Evolutionary conservation across 2,888 invertebrate species (phyloP).

Genomic region (Rhingia campestris): DNA sequence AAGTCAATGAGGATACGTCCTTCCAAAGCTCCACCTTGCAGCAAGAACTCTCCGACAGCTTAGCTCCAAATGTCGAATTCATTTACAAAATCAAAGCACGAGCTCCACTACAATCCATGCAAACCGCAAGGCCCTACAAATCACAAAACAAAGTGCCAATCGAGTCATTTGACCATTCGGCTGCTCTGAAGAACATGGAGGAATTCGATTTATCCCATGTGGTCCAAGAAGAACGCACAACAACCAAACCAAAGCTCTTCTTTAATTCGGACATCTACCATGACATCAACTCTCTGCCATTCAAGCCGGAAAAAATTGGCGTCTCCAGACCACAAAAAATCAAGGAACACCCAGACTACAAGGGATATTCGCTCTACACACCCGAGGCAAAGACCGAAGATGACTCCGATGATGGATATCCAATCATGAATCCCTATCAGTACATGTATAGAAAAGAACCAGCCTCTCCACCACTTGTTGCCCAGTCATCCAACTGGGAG

Average conservation of each 20-base stretch:
- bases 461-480: slow-evolving; percentile 67
- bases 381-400: slow-evolving; percentile 78
- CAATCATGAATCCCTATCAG: slow-evolving; percentile 80
- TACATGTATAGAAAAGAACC: slow-evolving; percentile 80
- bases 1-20: slow-evolving; percentile 17
- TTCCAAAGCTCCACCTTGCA: slow-evolving; percentile 47
- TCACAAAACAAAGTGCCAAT: slow-evolving; percentile 76
- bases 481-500: slow-evolving; percentile 75
- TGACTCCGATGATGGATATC: slow-evolving; percentile 79
- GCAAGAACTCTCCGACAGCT: slow-evolving; percentile 76
- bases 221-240: slow-evolving; percentile 75
- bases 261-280: slow-evolving; percentile 82
- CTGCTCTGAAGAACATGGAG: slow-evolving; percentile 80
- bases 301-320: slow-evolving; percentile 78
- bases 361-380: slow-evolving; percentile 79
- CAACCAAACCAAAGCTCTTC: slow-evolving; percentile 79
- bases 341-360: slow-evolving; percentile 78
- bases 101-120: slow-evolving; percentile 80
- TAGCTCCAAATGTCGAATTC: slow-evolving; percentile 81
- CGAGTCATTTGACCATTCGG: slow-evolving; percentile 81
- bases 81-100: slow-evolving; percentile 81
- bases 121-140: slow-evolving; percentile 79
- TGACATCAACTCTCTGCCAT: slow-evolving; percentile 82
- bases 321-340: slow-evolving; percentile 47
- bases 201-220: slow-evolving; percentile 81